These are phyloP conservation scores for Drosophila kuntzei DNA, from an alignment of 2,888 invertebrate species.

Conservation along the genomic window DNA sequence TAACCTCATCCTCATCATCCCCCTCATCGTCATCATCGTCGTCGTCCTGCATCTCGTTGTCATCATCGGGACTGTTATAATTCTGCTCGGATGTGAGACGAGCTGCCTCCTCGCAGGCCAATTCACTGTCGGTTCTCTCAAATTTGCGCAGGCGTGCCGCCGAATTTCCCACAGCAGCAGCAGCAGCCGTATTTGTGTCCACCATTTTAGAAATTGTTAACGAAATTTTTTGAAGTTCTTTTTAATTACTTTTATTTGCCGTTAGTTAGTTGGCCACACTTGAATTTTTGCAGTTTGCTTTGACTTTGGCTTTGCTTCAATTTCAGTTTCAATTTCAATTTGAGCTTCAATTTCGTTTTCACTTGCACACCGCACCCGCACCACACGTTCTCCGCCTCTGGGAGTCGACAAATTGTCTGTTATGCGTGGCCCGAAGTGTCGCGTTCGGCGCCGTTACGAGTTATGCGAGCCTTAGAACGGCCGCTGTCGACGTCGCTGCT, in stretches of 20 bases:
- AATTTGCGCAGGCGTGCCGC: conserved; percentile 86
- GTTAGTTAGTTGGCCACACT: conserved; percentile 36
- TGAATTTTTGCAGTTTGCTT: conserved; percentile 11
- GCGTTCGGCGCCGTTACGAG: conserved; percentile 52
- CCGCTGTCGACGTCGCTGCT: conserved; percentile 41
- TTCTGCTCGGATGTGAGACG: conserved; percentile 89
- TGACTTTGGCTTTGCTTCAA: conserved; percentile 17
- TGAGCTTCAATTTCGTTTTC: conserved; percentile 23
- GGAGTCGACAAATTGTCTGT: conserved; percentile 41
- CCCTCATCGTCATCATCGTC: conserved; percentile 83
- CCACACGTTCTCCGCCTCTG: conserved; percentile 21
- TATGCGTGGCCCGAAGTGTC: conserved; percentile 59
- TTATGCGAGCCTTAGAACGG: conserved; percentile 58
- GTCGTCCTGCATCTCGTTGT: conserved; percentile 55
- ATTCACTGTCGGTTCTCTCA: conserved; percentile 92
- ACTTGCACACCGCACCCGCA: conserved; percentile 40
- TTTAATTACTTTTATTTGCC: conserved; percentile 36
- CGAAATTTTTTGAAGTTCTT: conserved; percentile 17
- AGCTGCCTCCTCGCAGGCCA: conserved; percentile 93
- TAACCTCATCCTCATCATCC: conserved; percentile 88
- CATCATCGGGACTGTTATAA: conserved; percentile 86
- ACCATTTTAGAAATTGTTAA: conserved; percentile 60
- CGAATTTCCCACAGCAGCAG: conserved; percentile 61
- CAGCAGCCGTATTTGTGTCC: conserved; percentile 70
- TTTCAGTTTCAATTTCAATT: conserved; percentile 13